phyloP scores from a whole-genome alignment of 2,113 vertebrate species.

The Macrotis lagotis region DNA sequence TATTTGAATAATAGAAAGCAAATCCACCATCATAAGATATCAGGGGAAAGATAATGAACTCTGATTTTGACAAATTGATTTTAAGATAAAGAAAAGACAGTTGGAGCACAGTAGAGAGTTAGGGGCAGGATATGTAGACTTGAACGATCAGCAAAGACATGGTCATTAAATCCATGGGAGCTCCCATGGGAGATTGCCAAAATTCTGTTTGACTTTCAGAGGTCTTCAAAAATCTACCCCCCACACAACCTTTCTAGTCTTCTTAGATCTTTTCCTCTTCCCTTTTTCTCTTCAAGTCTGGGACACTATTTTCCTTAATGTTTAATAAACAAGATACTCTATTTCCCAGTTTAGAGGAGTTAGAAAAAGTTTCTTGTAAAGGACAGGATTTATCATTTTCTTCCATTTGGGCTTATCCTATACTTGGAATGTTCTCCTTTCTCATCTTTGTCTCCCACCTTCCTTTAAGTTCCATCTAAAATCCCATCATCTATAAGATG shows the following conservation, averaged over 20 bases:
- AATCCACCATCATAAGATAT: background rate
- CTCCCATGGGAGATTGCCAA: background rate
- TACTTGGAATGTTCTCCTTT: background rate
- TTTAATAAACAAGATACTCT: background rate
- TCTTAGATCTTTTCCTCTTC: background rate
- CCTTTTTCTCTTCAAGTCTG: background rate
- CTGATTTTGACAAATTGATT: background rate
- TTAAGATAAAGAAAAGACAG: background rate
- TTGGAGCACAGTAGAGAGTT: background rate
- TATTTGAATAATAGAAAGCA: background rate
- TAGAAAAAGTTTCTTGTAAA: background rate
- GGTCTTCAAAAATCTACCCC: background rate
- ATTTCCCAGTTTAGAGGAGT: background rate
- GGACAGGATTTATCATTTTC: background rate
- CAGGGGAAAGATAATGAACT: background rate
- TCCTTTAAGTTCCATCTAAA: background rate
- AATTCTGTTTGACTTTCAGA: background rate
- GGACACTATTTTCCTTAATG: background rate
- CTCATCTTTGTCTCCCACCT: background rate
- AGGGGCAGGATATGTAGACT: background rate
- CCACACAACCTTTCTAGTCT: background rate
- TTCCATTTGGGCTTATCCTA: background rate
- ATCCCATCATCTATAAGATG: background rate
- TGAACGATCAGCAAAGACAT: background rate
- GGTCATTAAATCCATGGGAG: background rate